These are phyloP conservation scores for Sylvilagus floridanus DNA, from an alignment of 2,797 vertebrate species.

Conservation along the genomic window DNA sequence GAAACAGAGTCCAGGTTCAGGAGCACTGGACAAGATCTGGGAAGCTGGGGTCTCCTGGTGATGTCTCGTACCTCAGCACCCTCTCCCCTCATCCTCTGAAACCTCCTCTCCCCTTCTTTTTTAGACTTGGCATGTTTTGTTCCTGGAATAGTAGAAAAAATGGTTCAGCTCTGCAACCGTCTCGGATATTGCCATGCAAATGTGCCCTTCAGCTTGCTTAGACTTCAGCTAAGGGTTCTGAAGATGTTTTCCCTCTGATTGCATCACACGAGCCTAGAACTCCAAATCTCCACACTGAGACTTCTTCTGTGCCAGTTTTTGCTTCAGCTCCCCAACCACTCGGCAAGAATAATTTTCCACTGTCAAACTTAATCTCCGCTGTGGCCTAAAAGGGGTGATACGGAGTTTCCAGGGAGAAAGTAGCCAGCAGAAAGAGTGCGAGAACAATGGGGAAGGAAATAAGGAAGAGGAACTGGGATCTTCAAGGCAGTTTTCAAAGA, in stretches of 20 bases:
- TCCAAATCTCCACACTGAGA: conserved; percentile 41
- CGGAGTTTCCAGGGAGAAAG: not conserved
- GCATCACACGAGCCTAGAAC: conserved; percentile 38
- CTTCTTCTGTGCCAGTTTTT: conserved; percentile 38
- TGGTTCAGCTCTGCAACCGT: not conserved
- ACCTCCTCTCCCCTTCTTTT: not conserved
- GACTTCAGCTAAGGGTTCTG: not conserved
- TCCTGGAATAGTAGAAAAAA: not conserved
- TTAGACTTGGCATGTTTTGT: conserved; percentile 30
- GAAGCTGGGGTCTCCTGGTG: conserved; percentile 14
- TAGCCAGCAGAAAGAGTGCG: not conserved
- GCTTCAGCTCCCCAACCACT: not conserved
- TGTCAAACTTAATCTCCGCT: conserved; percentile 45
- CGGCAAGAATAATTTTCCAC: conserved; percentile 7
- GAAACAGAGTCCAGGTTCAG: conserved; percentile 9
- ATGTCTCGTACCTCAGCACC: not conserved
- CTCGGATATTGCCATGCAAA: conserved; percentile 32
- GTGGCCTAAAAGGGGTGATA: not conserved
- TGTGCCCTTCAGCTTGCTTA: conserved; percentile 23
- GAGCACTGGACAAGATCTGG: conserved; percentile 17
- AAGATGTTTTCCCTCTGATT: conserved; percentile 29
- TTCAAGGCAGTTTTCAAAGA: conserved; percentile 12
- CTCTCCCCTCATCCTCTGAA: conserved; percentile 13
- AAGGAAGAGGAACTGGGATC: conserved; percentile 20
- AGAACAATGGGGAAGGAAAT: conserved; percentile 15